phyloP scores from a whole-genome alignment of 2,797 vertebrate species.

The Periparus ater region DNA sequence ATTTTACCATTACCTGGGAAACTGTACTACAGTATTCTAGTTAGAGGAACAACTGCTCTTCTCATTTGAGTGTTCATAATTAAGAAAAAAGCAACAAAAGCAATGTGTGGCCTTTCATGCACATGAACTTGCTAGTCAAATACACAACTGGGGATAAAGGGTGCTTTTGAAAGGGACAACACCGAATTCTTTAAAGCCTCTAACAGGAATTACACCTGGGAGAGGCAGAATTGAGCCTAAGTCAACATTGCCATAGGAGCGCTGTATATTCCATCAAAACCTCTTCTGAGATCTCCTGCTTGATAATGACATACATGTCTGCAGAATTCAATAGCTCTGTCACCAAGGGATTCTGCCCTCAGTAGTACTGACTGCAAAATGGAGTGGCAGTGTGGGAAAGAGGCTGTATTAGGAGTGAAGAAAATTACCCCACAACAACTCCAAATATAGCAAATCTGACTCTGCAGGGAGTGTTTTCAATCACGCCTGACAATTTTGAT shows the following conservation, averaged over 20 bases:
- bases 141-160: neutral
- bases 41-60: neutral
- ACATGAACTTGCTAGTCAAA: neutral
- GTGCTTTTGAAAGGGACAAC: neutral
- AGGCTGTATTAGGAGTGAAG: neutral
- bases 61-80: neutral
- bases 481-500: neutral
- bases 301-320: neutral
- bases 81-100: neutral
- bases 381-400: neutral
- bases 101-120: neutral
- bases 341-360: neutral
- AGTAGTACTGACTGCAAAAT: neutral
- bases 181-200: neutral
- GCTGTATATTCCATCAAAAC: neutral
- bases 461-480: conserved; percentile 14
- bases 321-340: neutral
- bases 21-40: neutral
- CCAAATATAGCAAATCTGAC: conserved; percentile 43
- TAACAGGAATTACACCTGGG: neutral
- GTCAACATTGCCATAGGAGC: neutral
- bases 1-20: neutral
- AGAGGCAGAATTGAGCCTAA: neutral
- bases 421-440: neutral
- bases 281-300: neutral